Evolutionary conservation across 2,797 vertebrate genomes (phyloP), one percentile per base, ranked within the genome.

Genomic region (Sebastes cheni): DNA sequence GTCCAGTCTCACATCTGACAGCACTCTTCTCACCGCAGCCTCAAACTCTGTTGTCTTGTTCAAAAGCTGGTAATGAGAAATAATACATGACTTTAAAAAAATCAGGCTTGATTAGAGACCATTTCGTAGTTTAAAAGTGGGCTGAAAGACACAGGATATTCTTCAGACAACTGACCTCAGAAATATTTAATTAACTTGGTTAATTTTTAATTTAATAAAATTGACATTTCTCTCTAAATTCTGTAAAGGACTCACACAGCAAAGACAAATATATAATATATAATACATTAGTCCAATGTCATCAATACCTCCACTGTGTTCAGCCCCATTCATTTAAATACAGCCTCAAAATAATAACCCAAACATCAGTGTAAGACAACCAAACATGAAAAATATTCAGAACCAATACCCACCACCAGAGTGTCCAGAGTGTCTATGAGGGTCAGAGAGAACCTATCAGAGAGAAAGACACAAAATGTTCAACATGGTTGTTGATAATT

Each of bases 11-110:
- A 99, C 99, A 82, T 99, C 98, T 77, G 93, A 95, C 89, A 99
- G 93, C 80, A 99, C 99, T 95, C 96, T 97, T 93, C 95, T 96
- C 87, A 99, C 99, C 2, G 99, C 98, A 64, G 97, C 97, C 91
- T 99, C 98, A 91, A 99, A 99, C 95, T 99, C 98, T 86, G 96
- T 96, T 8, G 97, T 98, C 96, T 98, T 99, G 95, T 99, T 99
- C 93, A 99, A 94, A 83, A 99, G 96, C 99, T 99, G 90, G 6
- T 6, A 75, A 55, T 8, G 5, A 84, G 4, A 82, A 75, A 85
- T 1, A 4, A 54, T 1, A 55, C 6, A 25, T 3, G 14, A 54
- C 16, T 36, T 32, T 61, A 12, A 52, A 27, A 27, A 34, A 71
- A 52, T 55, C 5, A 36, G 16, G 30, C 23, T 74, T 23, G 8